Evolutionary conservation across 2,888 invertebrate genomes (phyloP), one percentile per base, ranked within the genome.

Genomic region (Bombylius discolor): DNA sequence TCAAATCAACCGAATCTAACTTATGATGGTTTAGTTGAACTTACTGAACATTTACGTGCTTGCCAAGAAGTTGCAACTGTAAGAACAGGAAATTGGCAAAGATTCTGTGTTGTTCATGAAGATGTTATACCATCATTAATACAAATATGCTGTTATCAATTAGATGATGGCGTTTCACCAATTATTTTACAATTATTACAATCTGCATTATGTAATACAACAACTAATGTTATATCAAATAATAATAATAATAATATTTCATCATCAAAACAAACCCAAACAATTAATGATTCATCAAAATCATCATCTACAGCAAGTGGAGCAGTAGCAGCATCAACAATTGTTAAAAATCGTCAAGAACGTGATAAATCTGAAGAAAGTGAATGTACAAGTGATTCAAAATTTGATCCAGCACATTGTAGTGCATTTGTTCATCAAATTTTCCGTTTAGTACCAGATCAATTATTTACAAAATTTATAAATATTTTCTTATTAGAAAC

Each of bases 1-100:
- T 50, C 60, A 61, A 66, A 51, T 63, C 68, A 61, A 4, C 70
- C 73, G 2, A 70, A 84, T 60, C 78, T 93, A 14, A 82, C 87
- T 0, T 96, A 96, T 67, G 94, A 96, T 72, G 84, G 87, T 6
- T 80, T 96, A n/a, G 94, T 96, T 6, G 89, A 89, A 63, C 79
- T 97, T 56, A 93, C 97, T 67, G 97, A 97, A 65, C 94, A 96
- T 72, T 77, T 98, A 60, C 95, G 96, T 72, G 87, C 89, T 5
- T 95, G 96, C 65, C 84, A 89, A 52, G 97, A 98, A 72, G 90
- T 97, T 57, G 95, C 95, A 44, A 83, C 86, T 53, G 84, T 86
- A 53, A 85, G 97, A 54, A 92, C 94, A 0, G 86, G 89, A 63
- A 97, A 97, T 77, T 98, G 97, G 97, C 96, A 97, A 73, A 81